These are phyloP conservation scores for Papilio xuthus DNA, from an alignment of 1,140 invertebrate genomes.

Conservation along the genomic window DNA sequence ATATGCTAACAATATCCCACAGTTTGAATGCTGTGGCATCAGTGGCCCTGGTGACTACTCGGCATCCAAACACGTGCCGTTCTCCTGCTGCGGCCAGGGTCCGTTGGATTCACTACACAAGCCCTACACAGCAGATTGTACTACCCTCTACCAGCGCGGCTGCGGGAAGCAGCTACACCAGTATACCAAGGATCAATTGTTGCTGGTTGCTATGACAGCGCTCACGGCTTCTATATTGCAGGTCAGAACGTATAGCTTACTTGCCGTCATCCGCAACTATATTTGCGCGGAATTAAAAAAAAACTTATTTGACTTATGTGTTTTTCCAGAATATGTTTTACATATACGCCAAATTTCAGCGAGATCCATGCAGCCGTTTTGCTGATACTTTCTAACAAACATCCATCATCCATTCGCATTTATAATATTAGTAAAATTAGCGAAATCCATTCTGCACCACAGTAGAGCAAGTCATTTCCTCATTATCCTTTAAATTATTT, in stretches of 20 bases:
- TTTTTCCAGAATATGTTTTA: too few species aligned
- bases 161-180: conserved; percentile 78
- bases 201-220: conserved; percentile 77
- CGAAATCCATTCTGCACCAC: too few species aligned
- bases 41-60: conserved; percentile 80
- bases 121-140: conserved; percentile 64
- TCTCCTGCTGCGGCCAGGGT: conserved; percentile 81
- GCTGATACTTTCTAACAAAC: too few species aligned
- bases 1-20: conserved; percentile 1
- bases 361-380: too few species aligned
- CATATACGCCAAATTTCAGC: too few species aligned
- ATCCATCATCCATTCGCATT: too few species aligned
- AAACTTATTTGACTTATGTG: too few species aligned
- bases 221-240: conserved; percentile 77
- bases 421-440: too few species aligned
- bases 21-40: conserved; percentile 85
- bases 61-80: conserved; percentile 69
- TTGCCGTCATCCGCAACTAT: too few species aligned
- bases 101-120: conserved; percentile 61
- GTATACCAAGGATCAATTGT: conserved; percentile 74
- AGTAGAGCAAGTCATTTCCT: too few species aligned
- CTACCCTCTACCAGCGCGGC: conserved; percentile 73
- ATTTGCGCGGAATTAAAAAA: too few species aligned
- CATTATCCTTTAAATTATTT: too few species aligned
- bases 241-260: conserved; percentile 57